phyloP scores from a whole-genome alignment of 2,113 vertebrate species.

The Crotalus viridis region DNA sequence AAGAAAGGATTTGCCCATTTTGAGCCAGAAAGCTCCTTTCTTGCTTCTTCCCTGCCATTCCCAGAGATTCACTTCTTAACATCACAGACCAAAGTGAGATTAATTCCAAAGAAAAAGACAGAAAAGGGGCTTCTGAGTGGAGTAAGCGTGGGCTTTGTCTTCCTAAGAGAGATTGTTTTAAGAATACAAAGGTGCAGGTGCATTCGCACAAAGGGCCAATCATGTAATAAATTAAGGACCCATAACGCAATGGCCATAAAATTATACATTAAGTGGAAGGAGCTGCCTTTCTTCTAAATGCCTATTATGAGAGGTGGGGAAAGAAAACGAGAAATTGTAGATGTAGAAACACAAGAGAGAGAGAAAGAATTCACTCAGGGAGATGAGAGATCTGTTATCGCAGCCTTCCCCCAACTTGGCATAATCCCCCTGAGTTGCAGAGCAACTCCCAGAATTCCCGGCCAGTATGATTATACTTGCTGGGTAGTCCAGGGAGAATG shows the following conservation, averaged over 20 bases:
- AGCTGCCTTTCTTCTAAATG: background rate
- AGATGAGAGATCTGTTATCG: background rate
- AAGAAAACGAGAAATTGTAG: background rate
- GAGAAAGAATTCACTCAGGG: background rate
- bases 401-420: background rate
- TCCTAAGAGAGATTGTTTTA: background rate
- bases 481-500: background rate
- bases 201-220: background rate
- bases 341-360: background rate
- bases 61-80: background rate
- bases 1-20: background rate
- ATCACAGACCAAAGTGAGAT: background rate
- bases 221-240: background rate
- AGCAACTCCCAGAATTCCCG: background rate
- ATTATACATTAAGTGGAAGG: background rate
- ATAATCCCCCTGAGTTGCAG: background rate
- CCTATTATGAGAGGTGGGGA: too few relatives aligned
- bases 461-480: background rate
- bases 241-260: background rate
- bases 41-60: background rate
- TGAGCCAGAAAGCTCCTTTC: background rate
- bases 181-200: background rate
- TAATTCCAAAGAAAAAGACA: accelerated
- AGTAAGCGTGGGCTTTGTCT: background rate
- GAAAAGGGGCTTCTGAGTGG: background rate